Percentiles rank a stretch among this genome's conserved stretches.
Evolutionary conservation across 2,888 invertebrate species (phyloP).

Genomic region (Fissipunctia ypsillon): DNA sequence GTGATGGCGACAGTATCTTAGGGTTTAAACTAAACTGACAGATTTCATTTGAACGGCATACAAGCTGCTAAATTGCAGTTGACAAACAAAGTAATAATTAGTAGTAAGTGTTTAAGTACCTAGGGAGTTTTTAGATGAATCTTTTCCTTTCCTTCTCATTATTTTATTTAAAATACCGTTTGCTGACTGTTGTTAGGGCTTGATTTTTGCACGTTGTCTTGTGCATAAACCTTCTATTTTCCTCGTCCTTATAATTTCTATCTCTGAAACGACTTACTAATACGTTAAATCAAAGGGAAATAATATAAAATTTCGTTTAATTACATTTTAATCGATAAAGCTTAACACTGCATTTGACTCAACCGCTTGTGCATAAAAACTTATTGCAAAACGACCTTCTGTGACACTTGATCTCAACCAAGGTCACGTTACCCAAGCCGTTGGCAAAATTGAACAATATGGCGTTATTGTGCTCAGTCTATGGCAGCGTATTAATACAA

Average conservation of each 20-base stretch:
- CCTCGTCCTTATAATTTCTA: background rate
- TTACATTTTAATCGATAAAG: constrained; percentile 13
- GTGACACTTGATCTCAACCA: constrained; percentile 70
- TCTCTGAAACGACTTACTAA: background rate
- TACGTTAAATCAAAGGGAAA: background rate
- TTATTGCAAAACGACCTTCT: constrained; percentile 65
- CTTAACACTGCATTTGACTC: constrained; percentile 32
- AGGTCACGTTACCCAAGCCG: constrained; percentile 63
- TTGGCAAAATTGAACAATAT: constrained; percentile 55
- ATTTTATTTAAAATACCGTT: background rate
- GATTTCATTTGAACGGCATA: too few relatives aligned
- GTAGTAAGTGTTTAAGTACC: too few relatives aligned
- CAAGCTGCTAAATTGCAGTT: too few relatives aligned
- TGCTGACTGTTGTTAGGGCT: background rate
- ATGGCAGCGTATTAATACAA: constrained; percentile 4
- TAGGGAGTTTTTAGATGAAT: background rate
- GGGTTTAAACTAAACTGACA: too few relatives aligned
- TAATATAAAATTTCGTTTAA: background rate
- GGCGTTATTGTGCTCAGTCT: constrained; percentile 36
- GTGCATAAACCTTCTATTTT: background rate
- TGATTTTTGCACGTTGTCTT: background rate
- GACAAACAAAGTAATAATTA: too few relatives aligned
- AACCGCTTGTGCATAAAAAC: constrained; percentile 56
- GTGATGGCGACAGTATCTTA: too few relatives aligned
- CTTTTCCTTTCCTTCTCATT: background rate